phyloP scores from a whole-genome alignment of 2,888 invertebrate species.

The Bellardia bayeri region DNA sequence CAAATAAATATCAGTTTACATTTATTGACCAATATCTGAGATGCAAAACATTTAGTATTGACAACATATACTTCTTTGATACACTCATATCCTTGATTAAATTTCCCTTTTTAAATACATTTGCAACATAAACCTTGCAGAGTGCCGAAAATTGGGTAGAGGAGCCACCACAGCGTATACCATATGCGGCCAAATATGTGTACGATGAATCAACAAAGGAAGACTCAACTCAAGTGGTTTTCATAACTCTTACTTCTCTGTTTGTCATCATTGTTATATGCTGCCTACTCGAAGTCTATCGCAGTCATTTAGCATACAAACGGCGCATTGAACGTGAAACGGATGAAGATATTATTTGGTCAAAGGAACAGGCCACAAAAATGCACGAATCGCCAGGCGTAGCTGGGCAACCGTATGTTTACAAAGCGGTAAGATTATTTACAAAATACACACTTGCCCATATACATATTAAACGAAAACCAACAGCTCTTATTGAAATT shows the following conservation, averaged over 20 bases:
- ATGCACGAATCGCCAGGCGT: slow-evolving; percentile 86
- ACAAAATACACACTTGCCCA: slow-evolving; percentile 26
- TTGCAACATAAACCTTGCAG: slow-evolving; percentile 82
- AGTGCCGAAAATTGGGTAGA: slow-evolving; percentile 93
- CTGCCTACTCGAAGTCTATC: slow-evolving; percentile 90
- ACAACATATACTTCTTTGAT: neutral
- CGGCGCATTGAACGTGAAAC: slow-evolving; percentile 90
- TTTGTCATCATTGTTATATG: slow-evolving; percentile 89
- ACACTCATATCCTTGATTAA: slow-evolving; percentile 29
- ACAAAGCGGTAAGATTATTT: slow-evolving; percentile 85
- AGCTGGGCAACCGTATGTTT: slow-evolving; percentile 82
- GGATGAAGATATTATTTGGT: slow-evolving; percentile 90
- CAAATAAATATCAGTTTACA: slow-evolving; percentile 25
- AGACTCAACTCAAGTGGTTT: slow-evolving; percentile 92
- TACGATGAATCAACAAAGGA: slow-evolving; percentile 91
- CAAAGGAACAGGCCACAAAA: slow-evolving; percentile 90
- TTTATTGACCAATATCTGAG: neutral
- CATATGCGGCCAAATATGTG: slow-evolving; percentile 89
- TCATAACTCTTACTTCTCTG: slow-evolving; percentile 90
- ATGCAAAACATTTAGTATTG: neutral
- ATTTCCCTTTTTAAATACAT: slow-evolving; percentile 17
- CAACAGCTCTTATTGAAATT: slow-evolving; percentile 1
- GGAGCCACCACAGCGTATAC: slow-evolving; percentile 91
- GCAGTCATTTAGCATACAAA: slow-evolving; percentile 90
- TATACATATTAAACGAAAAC: neutral